Evolutionary conservation across 1,140 invertebrate genomes (phyloP).

Genomic region (Paraescarpia echinospica): DNA sequence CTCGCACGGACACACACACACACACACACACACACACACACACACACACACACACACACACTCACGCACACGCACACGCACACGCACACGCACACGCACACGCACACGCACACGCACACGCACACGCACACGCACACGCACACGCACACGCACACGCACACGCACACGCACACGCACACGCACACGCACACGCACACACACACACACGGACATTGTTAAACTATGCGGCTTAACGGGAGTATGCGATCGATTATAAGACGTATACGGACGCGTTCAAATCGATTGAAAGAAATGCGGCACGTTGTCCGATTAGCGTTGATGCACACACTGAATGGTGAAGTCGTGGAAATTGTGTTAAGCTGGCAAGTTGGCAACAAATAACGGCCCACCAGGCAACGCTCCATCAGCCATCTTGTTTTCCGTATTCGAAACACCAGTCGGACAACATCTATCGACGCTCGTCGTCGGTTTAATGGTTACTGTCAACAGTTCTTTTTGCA

Average conservation of each 20-base stretch:
- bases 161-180: slow-evolving; percentile 21
- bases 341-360: background rate
- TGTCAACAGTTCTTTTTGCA: no score
- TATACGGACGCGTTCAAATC: background rate
- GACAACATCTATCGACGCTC: no score
- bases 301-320: background rate
- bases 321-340: background rate
- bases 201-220: background rate
- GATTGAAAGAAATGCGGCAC: background rate
- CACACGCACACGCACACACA: background rate
- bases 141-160: slow-evolving; percentile 25
- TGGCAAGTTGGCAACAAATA: background rate
- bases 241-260: background rate
- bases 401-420: background rate
- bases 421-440: no score
- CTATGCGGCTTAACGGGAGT: background rate
- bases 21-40: no score
- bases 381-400: background rate
- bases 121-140: slow-evolving; percentile 23
- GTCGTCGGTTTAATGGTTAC: no score
- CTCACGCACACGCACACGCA: no score
- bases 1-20: no score
- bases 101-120: slow-evolving; percentile 17
- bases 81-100: no score
- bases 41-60: no score